These are phyloP conservation scores for Eurosta solidaginis DNA, from an alignment of 1,140 invertebrate genomes.

Conservation along the genomic window DNA sequence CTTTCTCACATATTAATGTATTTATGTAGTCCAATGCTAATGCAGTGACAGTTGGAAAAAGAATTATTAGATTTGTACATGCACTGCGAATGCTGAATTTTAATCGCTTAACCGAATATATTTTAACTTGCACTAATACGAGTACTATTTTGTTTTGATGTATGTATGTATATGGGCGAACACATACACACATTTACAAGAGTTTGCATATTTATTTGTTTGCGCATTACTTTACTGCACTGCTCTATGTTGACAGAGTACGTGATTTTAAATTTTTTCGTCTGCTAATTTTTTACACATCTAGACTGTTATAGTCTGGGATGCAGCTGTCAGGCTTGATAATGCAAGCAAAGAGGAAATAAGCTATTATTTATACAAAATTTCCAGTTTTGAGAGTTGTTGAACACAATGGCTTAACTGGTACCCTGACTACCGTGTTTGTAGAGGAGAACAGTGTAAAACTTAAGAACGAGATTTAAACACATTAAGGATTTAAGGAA, in stretches of 20 bases:
- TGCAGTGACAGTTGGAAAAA: slow-evolving; percentile 52
- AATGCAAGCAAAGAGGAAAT: too few relatives aligned
- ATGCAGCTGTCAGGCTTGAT: too few relatives aligned
- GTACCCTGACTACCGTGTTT: too few relatives aligned
- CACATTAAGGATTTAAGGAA: too few relatives aligned
- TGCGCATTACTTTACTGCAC: not conserved
- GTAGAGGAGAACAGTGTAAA: too few relatives aligned
- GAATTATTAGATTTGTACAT: slow-evolving; percentile 58
- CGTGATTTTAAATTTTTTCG: slow-evolving; percentile 19
- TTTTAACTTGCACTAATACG: not conserved
- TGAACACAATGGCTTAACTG: too few relatives aligned
- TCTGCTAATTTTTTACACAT: not conserved
- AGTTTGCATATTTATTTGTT: not conserved
- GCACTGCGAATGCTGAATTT: slow-evolving; percentile 40
- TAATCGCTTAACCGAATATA: slow-evolving; percentile 34
- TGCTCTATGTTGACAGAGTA: slow-evolving; percentile 14
- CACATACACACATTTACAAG: not conserved
- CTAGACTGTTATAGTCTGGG: too few relatives aligned
- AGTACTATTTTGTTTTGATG: too few relatives aligned
- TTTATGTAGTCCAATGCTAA: slow-evolving; percentile 38
- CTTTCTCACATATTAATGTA: not conserved
- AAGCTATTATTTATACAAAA: too few relatives aligned
- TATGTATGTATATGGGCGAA: not conserved
- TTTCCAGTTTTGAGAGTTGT: too few relatives aligned
- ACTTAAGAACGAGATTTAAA: too few relatives aligned